A percentile compares a stretch with the other conserved stretches of the same genome.
Conservation (phyloP, 2,888 invertebrate genomes). For the Hanleya hanleyi region DNA sequence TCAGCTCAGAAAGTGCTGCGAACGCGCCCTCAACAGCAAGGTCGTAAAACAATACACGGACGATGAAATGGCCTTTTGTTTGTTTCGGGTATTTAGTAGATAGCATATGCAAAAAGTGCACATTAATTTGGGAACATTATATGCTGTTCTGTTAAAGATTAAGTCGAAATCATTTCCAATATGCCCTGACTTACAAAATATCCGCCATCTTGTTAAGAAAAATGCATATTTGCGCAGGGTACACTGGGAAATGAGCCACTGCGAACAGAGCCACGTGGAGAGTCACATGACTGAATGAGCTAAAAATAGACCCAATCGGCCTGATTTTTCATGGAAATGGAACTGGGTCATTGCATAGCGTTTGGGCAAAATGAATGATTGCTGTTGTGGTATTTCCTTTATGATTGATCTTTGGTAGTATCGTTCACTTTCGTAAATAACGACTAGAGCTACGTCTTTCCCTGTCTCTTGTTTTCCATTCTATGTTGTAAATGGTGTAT, state of each 20-base stretch:
- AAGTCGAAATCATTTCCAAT: background rate
- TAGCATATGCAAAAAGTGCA: background rate
- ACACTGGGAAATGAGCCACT: slow-evolving; percentile 10
- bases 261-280: background rate
- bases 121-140: background rate
- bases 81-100: slow-evolving; percentile 7
- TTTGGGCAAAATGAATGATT: too few relatives aligned
- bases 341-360: too few relatives aligned
- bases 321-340: too few relatives aligned
- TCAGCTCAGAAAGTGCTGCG: too few relatives aligned
- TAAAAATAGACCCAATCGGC: too few relatives aligned
- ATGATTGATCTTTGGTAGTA: too few relatives aligned
- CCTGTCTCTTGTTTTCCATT: too few relatives aligned
- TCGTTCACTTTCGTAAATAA: too few relatives aligned
- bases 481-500: too few relatives aligned
- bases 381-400: too few relatives aligned
- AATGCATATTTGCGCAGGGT: slow-evolving; percentile 5
- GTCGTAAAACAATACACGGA: background rate
- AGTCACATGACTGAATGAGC: background rate
- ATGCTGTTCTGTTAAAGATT: background rate
- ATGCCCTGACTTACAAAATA: slow-evolving; percentile 4
- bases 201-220: slow-evolving; percentile 14
- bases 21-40: background rate
- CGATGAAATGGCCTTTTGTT: background rate
- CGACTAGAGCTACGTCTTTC: too few relatives aligned